phyloP scores from a whole-genome alignment of 92 coral and sea anemone species.

The Zoanthus gigantus region DNA sequence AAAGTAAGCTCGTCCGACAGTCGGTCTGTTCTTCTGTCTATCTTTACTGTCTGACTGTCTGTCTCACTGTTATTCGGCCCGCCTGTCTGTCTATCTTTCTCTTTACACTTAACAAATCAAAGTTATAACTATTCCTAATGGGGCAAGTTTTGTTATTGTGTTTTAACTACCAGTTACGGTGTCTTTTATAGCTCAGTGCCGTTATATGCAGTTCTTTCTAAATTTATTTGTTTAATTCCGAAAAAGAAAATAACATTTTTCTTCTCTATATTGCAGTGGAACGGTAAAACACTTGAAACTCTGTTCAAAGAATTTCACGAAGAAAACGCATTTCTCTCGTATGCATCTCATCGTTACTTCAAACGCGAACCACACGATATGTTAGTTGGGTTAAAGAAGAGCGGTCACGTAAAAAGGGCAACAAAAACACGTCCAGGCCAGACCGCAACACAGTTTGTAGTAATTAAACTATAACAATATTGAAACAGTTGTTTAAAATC shows the following conservation, averaged over 20 bases:
- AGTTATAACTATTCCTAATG: too few relatives aligned
- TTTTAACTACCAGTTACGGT: too few relatives aligned
- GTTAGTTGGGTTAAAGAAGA: slow-evolving; percentile 88
- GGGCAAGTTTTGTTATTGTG: too few relatives aligned
- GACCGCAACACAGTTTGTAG: slow-evolving; percentile 93
- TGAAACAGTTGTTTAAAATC: background rate
- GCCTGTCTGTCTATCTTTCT: too few relatives aligned
- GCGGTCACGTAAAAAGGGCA: slow-evolving; percentile 87
- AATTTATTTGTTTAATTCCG: too few relatives aligned
- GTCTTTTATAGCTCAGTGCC: too few relatives aligned
- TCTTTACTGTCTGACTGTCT: too few relatives aligned
- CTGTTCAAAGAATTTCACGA: slow-evolving; percentile 93
- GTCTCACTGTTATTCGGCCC: too few relatives aligned
- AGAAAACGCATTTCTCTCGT: slow-evolving; percentile 92
- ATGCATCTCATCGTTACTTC: slow-evolving; percentile 88
- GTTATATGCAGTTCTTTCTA: too few relatives aligned
- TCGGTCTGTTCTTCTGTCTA: too few relatives aligned
- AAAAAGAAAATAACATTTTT: background rate
- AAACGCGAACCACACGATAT: slow-evolving; percentile 82
- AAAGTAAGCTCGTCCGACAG: too few relatives aligned
- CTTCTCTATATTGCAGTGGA: slow-evolving; percentile 68
- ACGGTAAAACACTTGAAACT: slow-evolving; percentile 67
- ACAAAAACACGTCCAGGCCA: slow-evolving; percentile 87
- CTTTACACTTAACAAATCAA: too few relatives aligned
- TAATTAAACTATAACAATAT: slow-evolving; percentile 62